Evolutionary conservation across 2,888 invertebrate species (phyloP).

Genomic region (Notodonta ziczac): DNA sequence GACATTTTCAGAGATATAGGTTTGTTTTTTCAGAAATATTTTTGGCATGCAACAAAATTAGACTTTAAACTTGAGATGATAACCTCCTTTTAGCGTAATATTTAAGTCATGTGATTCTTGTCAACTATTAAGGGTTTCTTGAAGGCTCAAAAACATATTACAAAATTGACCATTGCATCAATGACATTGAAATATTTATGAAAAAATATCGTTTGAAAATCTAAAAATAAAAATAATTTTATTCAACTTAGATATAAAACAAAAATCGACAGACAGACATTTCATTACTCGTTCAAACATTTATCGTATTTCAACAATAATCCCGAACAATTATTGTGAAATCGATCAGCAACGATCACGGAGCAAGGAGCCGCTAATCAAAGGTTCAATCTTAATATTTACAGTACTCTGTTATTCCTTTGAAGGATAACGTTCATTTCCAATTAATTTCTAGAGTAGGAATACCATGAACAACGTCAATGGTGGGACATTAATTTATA

Average conservation of each 20-base stretch:
- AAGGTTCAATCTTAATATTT: slow-evolving; percentile 33
- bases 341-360: slow-evolving; percentile 21
- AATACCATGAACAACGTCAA: not conserved
- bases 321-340: slow-evolving; percentile 29
- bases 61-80: too few species aligned
- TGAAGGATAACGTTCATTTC: slow-evolving; percentile 29
- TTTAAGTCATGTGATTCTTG: too few species aligned
- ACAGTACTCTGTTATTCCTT: slow-evolving; percentile 27
- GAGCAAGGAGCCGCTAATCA: slow-evolving; percentile 5
- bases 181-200: too few species aligned
- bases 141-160: too few species aligned
- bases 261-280: not conserved
- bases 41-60: too few species aligned
- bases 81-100: too few species aligned
- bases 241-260: too few species aligned
- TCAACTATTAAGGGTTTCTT: too few species aligned
- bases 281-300: slow-evolving; percentile 13
- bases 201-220: too few species aligned
- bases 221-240: too few species aligned
- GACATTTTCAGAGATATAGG: not conserved
- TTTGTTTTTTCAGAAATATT: too few species aligned
- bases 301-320: slow-evolving; percentile 16
- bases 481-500: not conserved
- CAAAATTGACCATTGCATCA: too few species aligned
- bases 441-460: slow-evolving; percentile 27